A percentile compares a stretch with the other conserved stretches of the same genome.
phyloP scores from a whole-genome alignment of 2,888 invertebrate genomes.

The Limnephilus rhombicus region DNA sequence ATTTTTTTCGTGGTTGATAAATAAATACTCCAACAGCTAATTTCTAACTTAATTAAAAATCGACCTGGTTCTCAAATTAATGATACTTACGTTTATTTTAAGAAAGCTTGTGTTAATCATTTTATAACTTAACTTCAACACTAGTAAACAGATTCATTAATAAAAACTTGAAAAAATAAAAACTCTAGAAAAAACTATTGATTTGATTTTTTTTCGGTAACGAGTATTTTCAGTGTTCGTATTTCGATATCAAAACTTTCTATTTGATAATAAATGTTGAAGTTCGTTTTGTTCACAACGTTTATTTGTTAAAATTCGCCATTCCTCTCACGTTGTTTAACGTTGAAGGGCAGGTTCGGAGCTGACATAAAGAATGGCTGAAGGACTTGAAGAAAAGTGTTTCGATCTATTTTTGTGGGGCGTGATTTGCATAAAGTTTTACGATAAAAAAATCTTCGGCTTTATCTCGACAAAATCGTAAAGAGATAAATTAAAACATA shows the following conservation, averaged over 20 bases:
- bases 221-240: background rate
- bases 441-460: background rate
- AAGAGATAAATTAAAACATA: background rate
- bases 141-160: too few species aligned
- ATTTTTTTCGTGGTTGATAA: too few species aligned
- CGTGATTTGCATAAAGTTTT: background rate
- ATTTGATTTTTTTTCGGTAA: background rate
- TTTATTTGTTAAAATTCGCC: background rate
- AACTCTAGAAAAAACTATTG: too few species aligned
- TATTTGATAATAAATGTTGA: background rate
- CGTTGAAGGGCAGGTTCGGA: conserved; percentile 6
- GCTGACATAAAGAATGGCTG: background rate
- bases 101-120: too few species aligned
- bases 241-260: background rate
- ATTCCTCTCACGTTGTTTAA: background rate
- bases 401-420: background rate
- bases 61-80: too few species aligned
- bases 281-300: background rate
- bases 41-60: too few species aligned
- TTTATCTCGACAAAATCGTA: background rate
- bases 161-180: too few species aligned
- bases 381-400: background rate
- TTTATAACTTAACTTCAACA: too few species aligned
- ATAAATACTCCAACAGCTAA: too few species aligned
- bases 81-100: too few species aligned